Evolutionary conservation across 2,797 vertebrate species (phyloP).

Genomic region (Strix occidentalis): DNA sequence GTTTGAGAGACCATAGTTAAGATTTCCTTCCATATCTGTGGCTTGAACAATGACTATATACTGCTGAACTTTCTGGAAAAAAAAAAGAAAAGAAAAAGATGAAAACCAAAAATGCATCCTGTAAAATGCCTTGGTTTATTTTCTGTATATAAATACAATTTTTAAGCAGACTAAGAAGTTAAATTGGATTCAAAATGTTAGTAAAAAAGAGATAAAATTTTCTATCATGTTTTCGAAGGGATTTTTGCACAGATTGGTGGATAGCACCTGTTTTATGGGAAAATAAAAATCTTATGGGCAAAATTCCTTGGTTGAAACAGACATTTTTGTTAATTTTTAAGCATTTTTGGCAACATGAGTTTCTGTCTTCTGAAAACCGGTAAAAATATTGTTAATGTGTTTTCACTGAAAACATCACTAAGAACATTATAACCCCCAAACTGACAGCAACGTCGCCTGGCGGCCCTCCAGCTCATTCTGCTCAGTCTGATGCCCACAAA

Average conservation of each 20-base stretch:
- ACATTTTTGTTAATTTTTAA: not conserved
- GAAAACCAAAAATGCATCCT: not conserved
- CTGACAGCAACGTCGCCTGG: not conserved
- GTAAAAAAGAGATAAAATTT: not conserved
- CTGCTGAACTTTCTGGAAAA: conserved; percentile 91
- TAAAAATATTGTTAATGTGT: not conserved
- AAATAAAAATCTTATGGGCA: not conserved
- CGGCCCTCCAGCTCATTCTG: not conserved
- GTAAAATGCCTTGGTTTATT: not conserved
- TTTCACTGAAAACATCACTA: not conserved
- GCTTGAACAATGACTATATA: conserved; percentile 93
- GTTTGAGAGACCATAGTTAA: conserved; percentile 94
- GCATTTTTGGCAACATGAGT: not conserved
- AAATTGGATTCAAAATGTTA: not conserved
- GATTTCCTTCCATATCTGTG: conserved; percentile 95
- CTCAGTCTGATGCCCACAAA: not conserved
- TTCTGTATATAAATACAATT: accelerated
- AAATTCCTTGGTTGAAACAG: not conserved
- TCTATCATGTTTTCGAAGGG: not conserved
- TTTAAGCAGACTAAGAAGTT: not conserved
- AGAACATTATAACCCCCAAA: not conserved
- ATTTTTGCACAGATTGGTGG: not conserved
- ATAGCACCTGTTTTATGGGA: not conserved
- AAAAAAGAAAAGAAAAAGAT: not conserved
- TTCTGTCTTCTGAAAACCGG: not conserved